phyloP scores from a whole-genome alignment of 2,888 invertebrate species.

The Cryptocheilus praepositus region DNA sequence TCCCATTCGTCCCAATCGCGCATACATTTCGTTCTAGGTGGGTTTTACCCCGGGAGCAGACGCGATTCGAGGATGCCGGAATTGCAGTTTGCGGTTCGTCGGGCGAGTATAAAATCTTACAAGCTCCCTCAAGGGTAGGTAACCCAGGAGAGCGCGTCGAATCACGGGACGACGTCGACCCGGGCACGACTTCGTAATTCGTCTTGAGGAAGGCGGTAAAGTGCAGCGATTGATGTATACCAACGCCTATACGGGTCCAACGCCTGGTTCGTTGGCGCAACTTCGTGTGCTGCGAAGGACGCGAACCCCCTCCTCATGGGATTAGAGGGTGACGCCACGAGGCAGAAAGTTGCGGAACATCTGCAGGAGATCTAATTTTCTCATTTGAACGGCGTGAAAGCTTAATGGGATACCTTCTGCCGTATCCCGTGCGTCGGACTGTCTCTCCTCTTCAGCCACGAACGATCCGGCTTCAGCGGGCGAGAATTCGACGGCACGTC shows the following conservation, averaged over 20 bases:
- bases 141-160: too few relatives aligned
- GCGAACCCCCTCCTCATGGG: constrained; percentile 8
- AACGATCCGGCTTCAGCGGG: too few relatives aligned
- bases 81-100: constrained; percentile 26
- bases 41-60: neutral
- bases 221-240: too few relatives aligned
- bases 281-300: neutral
- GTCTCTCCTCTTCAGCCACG: neutral
- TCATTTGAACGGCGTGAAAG: constrained; percentile 38
- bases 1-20: too few relatives aligned
- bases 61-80: constrained; percentile 1
- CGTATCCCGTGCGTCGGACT: constrained; percentile 12
- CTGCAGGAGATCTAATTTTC: constrained; percentile 42
- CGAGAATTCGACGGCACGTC: constrained; percentile 1
- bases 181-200: too few relatives aligned
- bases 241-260: too few relatives aligned
- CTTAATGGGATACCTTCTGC: constrained; percentile 30
- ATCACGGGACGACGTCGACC: too few relatives aligned
- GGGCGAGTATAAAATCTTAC: constrained; percentile 18
- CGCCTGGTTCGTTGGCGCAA: too few relatives aligned
- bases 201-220: too few relatives aligned
- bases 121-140: constrained; percentile 12
- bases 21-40: too few relatives aligned
- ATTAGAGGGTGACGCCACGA: constrained; percentile 11
- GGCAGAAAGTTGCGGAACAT: constrained; percentile 32